Percentiles rank a stretch among this genome's conserved stretches.
phyloP scores from a whole-genome alignment of 2,113 vertebrate species.

The Sylvia atricapilla region DNA sequence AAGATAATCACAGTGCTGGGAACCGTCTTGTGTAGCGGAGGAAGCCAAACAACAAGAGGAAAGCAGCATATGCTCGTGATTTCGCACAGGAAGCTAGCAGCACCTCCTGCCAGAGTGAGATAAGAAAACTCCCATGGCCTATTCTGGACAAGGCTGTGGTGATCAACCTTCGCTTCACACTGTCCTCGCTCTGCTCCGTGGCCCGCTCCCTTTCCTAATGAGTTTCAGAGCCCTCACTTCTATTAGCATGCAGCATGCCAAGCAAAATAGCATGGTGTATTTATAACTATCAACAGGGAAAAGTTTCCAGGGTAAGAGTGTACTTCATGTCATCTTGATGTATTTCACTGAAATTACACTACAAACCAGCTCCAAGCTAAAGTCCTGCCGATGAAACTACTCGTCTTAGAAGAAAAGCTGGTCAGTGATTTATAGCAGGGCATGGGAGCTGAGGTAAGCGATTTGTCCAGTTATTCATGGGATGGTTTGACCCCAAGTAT shows the following conservation, averaged over 20 bases:
- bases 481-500: not conserved
- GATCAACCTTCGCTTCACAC: conserved; percentile 79
- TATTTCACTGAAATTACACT: conserved; percentile 56
- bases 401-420: not conserved
- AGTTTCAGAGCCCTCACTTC: conserved; percentile 68
- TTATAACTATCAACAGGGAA: conserved; percentile 73
- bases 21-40: conserved; percentile 95
- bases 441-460: not conserved
- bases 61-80: conserved; percentile 92
- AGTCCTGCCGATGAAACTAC: conserved; percentile 66
- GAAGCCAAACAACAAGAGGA: conserved; percentile 99
- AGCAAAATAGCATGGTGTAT: conserved; percentile 74
- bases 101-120: conserved; percentile 96
- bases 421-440: not conserved
- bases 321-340: conserved; percentile 68
- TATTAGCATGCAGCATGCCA: conserved; percentile 70
- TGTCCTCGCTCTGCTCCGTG: conserved; percentile 72
- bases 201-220: conserved; percentile 75
- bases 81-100: conserved; percentile 98
- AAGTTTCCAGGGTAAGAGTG: conserved; percentile 70
- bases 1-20: conserved; percentile 99
- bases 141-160: conserved; percentile 86
- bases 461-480: not conserved
- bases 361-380: conserved; percentile 66
- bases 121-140: conserved; percentile 99